Evolutionary conservation across 2,113 vertebrate genomes (phyloP).

Genomic region (Hydropotes inermis): DNA sequence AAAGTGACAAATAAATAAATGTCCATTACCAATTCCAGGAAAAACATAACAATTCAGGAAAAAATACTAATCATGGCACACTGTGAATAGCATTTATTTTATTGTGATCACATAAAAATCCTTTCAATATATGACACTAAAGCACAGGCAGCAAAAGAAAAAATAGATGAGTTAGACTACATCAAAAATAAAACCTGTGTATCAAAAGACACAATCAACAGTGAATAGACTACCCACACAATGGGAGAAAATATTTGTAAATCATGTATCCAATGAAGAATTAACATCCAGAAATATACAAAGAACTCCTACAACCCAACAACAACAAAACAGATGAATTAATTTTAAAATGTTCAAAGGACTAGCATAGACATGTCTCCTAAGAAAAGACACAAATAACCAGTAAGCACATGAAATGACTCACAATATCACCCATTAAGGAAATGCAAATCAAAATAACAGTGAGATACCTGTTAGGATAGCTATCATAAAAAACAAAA

Average conservation of each 20-base stretch:
- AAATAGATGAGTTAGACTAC: not conserved
- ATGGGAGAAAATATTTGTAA: not conserved
- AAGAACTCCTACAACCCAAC: not conserved
- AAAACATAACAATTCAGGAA: not conserved
- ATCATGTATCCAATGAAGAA: not conserved
- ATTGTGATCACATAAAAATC: not conserved
- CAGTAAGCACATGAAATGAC: not conserved
- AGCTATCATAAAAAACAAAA: not conserved
- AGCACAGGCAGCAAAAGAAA: not conserved
- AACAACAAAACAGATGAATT: not conserved
- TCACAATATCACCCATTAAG: not conserved
- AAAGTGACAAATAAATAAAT: not conserved
- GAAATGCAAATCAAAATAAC: not conserved
- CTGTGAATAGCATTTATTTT: conserved; percentile 12
- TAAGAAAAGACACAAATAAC: not conserved
- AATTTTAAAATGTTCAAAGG: conserved; percentile 10
- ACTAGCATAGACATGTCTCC: not conserved
- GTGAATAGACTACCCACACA: not conserved
- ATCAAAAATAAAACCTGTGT: not conserved
- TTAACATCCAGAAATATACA: not conserved
- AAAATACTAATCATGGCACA: not conserved
- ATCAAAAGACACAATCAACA: not conserved
- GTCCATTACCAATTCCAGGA: conserved; percentile 37
- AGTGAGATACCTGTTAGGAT: not conserved
- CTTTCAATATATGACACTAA: not conserved